These are phyloP conservation scores for Odontomyia ornata DNA, from an alignment of 2,888 invertebrate genomes.

Conservation along the genomic window DNA sequence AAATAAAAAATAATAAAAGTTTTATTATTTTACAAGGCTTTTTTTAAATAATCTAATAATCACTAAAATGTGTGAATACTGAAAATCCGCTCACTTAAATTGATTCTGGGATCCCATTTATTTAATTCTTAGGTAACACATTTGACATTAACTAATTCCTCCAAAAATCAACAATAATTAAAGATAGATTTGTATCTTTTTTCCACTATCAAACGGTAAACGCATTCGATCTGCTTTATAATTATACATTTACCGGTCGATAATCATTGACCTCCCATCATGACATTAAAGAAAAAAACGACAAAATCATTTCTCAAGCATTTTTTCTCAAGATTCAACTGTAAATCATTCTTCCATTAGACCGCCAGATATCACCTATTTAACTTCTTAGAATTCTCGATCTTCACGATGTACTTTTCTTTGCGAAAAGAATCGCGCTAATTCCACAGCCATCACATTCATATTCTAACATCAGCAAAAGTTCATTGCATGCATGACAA, in stretches of 20 bases:
- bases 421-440: neutral
- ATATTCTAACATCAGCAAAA: neutral
- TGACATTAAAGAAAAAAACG: neutral
- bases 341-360: constrained; percentile 3
- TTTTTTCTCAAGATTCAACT: neutral
- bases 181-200: too few species aligned
- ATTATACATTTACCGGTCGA: neutral
- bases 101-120: too few species aligned
- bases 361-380: neutral
- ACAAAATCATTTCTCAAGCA: neutral
- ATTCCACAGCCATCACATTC: neutral
- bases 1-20: too few species aligned
- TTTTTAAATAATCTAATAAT: too few species aligned
- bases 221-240: neutral
- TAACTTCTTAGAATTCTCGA: too few species aligned
- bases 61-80: too few species aligned
- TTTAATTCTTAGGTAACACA: too few species aligned
- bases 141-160: too few species aligned
- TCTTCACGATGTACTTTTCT: neutral
- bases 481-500: constrained; percentile 34
- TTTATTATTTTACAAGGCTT: too few species aligned
- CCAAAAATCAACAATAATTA: too few species aligned
- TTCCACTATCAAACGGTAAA: neutral
- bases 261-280: constrained; percentile 2
- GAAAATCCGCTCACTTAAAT: too few species aligned